Evolutionary conservation across 2,888 invertebrate genomes (phyloP), one percentile per base, ranked within the genome.

Genomic region (Alcis repandata): DNA sequence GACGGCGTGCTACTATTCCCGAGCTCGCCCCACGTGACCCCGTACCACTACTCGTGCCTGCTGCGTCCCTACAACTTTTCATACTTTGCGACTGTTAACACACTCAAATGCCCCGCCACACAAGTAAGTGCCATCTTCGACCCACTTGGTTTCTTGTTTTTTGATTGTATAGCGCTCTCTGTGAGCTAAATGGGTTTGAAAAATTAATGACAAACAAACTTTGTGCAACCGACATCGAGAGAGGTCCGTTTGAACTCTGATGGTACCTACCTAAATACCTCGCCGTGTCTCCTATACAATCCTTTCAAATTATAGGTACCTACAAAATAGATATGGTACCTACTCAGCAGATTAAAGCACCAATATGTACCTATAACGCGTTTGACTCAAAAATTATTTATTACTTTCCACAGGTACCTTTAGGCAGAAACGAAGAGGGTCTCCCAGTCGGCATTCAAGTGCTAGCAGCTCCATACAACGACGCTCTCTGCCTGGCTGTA

Each of bases 1-100:
- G 95, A 98, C 84, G 98, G 98, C 0, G 96, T 99, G 0, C 89
- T 99, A 1, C 87, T 99, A 22, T 96, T 96, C 80, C 98, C 98
- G 6, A 96, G 98, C 43, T 95, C 96, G 22, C 98, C 98, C 0
- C 95, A 95, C 65, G 94, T 97, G 1, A 97, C 98, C 0, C 96
- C 96, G 19, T 98, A 97, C 87, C 98, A 99, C 88, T 96, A 96
- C 85, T 96, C 97, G 40, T 94, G 96, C 15, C 93, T 97, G 63
- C 82, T 98, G 7, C 95, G 97, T 51, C 96, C 98, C 0, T 97
- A 95, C 87, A 98, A 98, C 90, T 97, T 98, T 84, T 94, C 95
- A 17, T 98, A 98, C 87, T 98, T 97, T 85, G 96, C 96, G 10
- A 92, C 98, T 58, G 97, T 98, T 85, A 99, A 98, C 88, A 96